These are phyloP conservation scores for Linurgus olivaceus DNA, from an alignment of 2,797 vertebrate species.

Conservation along the genomic window DNA sequence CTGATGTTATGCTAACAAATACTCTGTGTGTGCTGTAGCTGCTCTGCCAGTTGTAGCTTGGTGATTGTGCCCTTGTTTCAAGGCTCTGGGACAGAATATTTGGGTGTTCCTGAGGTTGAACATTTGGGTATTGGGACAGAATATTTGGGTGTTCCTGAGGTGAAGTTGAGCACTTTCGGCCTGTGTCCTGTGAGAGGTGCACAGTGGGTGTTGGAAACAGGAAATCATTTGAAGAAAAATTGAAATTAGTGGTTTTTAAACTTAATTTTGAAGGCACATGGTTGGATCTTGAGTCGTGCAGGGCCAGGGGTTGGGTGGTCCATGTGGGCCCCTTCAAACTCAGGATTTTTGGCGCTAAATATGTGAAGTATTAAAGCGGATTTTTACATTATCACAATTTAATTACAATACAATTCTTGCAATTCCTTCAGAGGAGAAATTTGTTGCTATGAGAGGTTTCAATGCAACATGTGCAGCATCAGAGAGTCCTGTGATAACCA, in stretches of 20 bases:
- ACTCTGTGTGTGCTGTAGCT: background rate
- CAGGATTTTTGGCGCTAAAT: background rate
- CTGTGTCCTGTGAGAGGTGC: fast-evolving
- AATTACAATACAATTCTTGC: background rate
- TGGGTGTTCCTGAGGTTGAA: background rate
- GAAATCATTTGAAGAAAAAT: background rate
- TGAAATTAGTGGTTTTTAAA: background rate
- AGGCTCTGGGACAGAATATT: background rate
- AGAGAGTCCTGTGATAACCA: fast-evolving
- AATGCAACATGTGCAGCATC: background rate
- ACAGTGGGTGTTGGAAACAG: background rate
- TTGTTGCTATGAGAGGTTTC: background rate
- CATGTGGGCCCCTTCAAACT: background rate
- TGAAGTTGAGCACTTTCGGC: background rate
- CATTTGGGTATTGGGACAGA: background rate
- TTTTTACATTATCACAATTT: background rate
- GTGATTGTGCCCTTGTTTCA: background rate
- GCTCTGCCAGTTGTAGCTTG: background rate
- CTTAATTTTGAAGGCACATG: background rate
- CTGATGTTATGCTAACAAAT: background rate
- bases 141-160: background rate
- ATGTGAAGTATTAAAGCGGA: fast-evolving
- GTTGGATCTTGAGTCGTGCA: background rate
- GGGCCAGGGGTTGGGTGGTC: background rate
- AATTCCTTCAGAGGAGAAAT: background rate